These are phyloP conservation scores for Mormyrus iriodes DNA, from an alignment of 2,113 vertebrate genomes.

Conservation along the genomic window DNA sequence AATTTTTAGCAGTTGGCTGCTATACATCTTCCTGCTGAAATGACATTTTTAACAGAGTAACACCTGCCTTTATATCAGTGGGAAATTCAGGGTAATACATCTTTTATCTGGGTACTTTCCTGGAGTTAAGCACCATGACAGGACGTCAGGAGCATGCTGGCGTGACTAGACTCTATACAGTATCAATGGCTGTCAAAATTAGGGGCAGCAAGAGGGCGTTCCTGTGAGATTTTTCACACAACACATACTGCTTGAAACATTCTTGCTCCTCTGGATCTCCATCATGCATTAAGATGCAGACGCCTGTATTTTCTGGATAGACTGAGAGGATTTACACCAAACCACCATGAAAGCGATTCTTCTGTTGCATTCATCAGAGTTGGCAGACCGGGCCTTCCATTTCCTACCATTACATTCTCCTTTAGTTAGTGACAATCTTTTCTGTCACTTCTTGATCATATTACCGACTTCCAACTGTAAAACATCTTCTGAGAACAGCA, in stretches of 20 bases:
- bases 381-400: neutral
- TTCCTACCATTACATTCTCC: neutral
- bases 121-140: neutral
- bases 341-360: neutral
- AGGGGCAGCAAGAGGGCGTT: neutral
- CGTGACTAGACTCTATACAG: neutral
- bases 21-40: too few species aligned
- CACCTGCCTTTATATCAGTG: neutral
- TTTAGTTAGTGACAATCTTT: neutral
- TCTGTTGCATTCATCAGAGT: neutral
- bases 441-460: conserved; percentile 9
- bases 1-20: too few species aligned
- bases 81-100: neutral
- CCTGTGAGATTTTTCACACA: neutral
- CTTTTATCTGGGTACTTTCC: neutral
- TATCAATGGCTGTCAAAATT: conserved; percentile 1
- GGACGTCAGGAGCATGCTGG: neutral
- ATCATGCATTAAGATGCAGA: neutral
- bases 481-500: neutral
- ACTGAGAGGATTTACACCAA: neutral
- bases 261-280: neutral
- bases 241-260: neutral
- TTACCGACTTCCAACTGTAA: neutral
- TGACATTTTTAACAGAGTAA: too few species aligned
- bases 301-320: neutral